Base-by-base conservation (phyloP, 2,113 vertebrate genomes). In the Pterocles orientalis region DNA sequence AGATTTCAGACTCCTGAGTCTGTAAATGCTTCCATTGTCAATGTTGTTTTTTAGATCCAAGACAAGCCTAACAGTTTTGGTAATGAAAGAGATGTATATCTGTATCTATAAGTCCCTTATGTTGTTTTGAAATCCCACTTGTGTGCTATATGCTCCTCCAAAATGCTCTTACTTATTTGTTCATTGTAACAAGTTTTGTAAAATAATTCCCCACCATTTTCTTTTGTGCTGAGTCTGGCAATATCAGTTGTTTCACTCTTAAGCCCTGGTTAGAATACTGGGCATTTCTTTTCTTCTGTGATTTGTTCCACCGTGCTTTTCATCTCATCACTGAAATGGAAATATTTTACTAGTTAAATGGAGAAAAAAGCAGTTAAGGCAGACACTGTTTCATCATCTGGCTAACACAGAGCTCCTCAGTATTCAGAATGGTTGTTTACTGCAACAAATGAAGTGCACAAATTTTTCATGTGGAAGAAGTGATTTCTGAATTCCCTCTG, bases 381-480 rank as follows among this genome's bases (percentile, higher is more conserved):
- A 76, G 75, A 84, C 48, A 33, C 33, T 77, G 15, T 50, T 95
- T 82, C 73, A 90, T 96, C 73, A 86, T 82, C 62, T 86, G 60
- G 21, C 88, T 92, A 86, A 57, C 71, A 69, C 45, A 80, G 48
- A 60, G 36, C 50, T 96, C 50, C 45, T 88, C 92, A 86, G 92
- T 26, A 72, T 79, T 82, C 79, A 85, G 70, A 92, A 41, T 12
- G n/a, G 48, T 50, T 48, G 43, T 68, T 94, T 92, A 65, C 62
- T 90, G 85, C 70, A 76, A 91, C 53, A 87, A 85, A 95, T 91
- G 87, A 87, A 71, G 41, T 83, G 92, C 50, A 57, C 62, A 80
- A 57, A 88, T 88, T 80, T 87, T 92, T 96, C 86, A 93, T 72
- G 68, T 83, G 58, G 68, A 95, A 80, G 60, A 90, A 94, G 69